phyloP scores from a whole-genome alignment of 2,113 vertebrate genomes.

The Hiodon alosoides region DNA sequence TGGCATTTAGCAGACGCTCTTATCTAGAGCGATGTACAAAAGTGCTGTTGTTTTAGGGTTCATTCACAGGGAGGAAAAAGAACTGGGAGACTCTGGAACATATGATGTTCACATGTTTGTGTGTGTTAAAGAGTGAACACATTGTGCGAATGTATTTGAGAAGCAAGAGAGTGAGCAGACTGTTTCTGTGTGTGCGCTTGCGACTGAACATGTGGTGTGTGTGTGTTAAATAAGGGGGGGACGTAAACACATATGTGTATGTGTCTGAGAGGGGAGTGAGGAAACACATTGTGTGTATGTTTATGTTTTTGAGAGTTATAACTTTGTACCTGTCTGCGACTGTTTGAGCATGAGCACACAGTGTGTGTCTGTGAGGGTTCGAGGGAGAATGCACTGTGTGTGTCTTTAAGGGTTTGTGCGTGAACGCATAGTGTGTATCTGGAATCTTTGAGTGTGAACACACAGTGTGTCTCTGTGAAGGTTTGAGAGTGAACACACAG shows the following conservation, averaged over 20 bases:
- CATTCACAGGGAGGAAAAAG: no score
- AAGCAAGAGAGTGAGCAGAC: neutral
- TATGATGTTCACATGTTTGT: neutral
- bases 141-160: neutral
- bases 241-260: neutral
- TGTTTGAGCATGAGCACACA: no score
- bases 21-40: no score
- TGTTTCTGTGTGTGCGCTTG: neutral
- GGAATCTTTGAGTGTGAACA: slow-evolving; percentile 54
- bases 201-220: neutral
- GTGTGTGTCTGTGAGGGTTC: no score
- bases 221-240: no score
- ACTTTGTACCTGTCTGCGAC: no score
- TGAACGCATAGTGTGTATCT: slow-evolving; percentile 13
- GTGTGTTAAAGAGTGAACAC: neutral
- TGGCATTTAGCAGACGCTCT: no score
- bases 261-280: neutral
- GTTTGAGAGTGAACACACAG: no score
- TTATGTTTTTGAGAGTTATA: neutral
- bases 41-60: no score
- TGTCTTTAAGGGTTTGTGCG: neutral
- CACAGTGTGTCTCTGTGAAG: no score
- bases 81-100: no score
- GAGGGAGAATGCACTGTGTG: neutral
- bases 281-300: neutral